Evolutionary conservation across 2,797 vertebrate genomes (phyloP).

Genomic region (Enteromius trimaculatus): DNA sequence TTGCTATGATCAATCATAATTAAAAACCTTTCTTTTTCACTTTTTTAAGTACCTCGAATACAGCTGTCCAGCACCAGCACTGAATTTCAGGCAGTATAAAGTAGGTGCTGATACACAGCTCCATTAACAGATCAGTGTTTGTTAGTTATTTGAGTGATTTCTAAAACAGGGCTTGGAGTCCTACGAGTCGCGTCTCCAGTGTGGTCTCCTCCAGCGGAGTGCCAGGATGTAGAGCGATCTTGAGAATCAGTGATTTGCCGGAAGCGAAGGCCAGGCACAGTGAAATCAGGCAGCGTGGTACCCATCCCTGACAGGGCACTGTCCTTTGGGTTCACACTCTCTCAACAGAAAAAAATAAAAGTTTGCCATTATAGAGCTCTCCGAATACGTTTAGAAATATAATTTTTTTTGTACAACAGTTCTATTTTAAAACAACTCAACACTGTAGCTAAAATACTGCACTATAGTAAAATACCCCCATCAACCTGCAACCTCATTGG

Average conservation of each 20-base stretch:
- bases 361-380: conserved; percentile 66
- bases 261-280: conserved; percentile 71
- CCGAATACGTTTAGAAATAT: conserved; percentile 72
- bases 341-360: conserved; percentile 63
- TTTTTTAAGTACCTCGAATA: not conserved
- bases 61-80: conserved; percentile 56
- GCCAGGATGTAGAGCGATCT: conserved; percentile 49
- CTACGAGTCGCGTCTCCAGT: conserved; percentile 35
- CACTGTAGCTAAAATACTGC: conserved; percentile 79
- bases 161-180: conserved; percentile 49
- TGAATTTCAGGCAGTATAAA: conserved; percentile 67
- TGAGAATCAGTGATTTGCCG: conserved; percentile 27
- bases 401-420: conserved; percentile 66
- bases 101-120: conserved; percentile 52
- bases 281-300: conserved; percentile 78
- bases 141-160: conserved; percentile 51
- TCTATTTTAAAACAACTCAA: conserved; percentile 70
- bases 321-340: conserved; percentile 69
- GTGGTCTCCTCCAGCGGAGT: conserved; percentile 44
- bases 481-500: conserved; percentile 67
- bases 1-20: conserved; percentile 79
- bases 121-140: conserved; percentile 51
- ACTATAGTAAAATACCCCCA: conserved; percentile 76
- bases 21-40: conserved; percentile 50
- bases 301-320: conserved; percentile 60